Conservation (phyloP, 2,113 vertebrate species). For the Chaetodon trifascialis region DNA sequence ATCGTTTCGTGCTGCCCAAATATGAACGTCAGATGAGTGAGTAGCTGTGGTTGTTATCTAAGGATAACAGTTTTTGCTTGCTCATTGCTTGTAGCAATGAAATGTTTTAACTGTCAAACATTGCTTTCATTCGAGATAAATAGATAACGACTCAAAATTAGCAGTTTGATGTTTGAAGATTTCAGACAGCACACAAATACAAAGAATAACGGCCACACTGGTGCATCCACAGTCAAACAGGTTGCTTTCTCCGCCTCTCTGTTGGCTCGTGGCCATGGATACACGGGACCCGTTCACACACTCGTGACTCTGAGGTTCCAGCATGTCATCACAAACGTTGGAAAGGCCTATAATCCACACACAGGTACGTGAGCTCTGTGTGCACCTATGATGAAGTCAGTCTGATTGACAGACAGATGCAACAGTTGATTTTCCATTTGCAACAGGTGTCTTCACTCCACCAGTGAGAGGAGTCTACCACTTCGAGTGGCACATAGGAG, state of each 20-base stretch:
- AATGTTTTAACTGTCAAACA: too few species aligned
- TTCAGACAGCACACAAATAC: too few species aligned
- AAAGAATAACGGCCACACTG: too few species aligned
- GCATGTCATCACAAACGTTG: neutral
- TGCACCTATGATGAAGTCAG: neutral
- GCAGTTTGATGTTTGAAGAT: too few species aligned
- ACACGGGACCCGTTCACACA: rapidly evolving
- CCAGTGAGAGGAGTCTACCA: neutral
- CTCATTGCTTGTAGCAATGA: too few species aligned
- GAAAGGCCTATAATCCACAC: neutral
- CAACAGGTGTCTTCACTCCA: neutral
- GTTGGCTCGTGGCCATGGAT: neutral
- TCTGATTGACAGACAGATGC: neutral
- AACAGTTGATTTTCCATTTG: neutral
- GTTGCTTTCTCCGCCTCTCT: neutral
- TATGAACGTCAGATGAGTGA: too few species aligned
- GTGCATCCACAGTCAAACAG: neutral
- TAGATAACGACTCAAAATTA: too few species aligned
- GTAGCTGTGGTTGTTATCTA: too few species aligned
- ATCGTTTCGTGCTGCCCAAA: too few species aligned
- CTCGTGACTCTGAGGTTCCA: neutral
- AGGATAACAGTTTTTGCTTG: too few species aligned
- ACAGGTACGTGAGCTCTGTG: neutral
- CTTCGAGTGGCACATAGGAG: neutral
- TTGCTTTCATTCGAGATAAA: too few species aligned